Evolutionary conservation across 2,797 vertebrate genomes (phyloP).

Genomic region (Enteromius paludinosus): DNA sequence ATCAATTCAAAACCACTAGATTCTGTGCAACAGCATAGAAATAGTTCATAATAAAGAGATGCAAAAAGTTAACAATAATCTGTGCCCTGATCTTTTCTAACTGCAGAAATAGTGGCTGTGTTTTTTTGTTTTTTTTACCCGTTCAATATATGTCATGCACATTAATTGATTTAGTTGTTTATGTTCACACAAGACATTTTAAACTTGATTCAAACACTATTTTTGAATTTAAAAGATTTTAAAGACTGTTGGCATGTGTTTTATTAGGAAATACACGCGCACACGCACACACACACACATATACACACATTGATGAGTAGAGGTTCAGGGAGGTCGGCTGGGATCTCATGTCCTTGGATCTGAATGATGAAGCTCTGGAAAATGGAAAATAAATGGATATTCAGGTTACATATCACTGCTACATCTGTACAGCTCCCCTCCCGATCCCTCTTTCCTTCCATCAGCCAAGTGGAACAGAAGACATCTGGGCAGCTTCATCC

Average conservation of each 20-base stretch:
- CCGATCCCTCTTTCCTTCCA: not conserved
- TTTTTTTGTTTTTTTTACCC: not conserved
- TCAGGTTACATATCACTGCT: conserved; percentile 40
- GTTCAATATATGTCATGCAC: not conserved
- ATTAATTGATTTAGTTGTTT: not conserved
- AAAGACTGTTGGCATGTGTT: too few species aligned
- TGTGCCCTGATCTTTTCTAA: not conserved
- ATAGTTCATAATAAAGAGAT: not conserved
- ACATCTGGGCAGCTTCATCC: conserved; percentile 44
- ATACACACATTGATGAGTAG: conserved; percentile 10
- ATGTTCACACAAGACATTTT: not conserved
- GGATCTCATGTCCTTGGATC: conserved; percentile 41
- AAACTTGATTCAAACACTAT: not conserved
- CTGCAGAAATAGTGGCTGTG: not conserved
- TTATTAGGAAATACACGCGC: not conserved
- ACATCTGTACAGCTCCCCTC: conserved; percentile 30
- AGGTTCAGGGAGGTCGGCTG: not conserved
- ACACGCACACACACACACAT: not conserved
- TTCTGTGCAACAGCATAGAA: not conserved
- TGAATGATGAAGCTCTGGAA: conserved; percentile 32
- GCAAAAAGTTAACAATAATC: not conserved
- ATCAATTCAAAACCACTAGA: not conserved
- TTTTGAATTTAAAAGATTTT: too few species aligned
- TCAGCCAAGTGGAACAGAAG: conserved; percentile 48
- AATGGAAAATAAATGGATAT: conserved; percentile 45